phyloP scores from a whole-genome alignment of 2,888 invertebrate species.

The Palloptera scutellata region DNA sequence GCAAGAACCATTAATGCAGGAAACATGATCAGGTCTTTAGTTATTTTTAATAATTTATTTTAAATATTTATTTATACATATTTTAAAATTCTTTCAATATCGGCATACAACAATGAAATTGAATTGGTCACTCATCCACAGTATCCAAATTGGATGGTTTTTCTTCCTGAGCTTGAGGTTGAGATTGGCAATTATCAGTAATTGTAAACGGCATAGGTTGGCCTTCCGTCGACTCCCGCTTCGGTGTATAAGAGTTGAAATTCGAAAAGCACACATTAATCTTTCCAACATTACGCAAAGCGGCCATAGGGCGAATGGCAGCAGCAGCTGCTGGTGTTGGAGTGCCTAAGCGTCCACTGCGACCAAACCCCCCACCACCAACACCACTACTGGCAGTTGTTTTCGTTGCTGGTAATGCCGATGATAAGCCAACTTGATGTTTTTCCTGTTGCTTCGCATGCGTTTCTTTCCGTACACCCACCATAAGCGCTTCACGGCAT shows the following conservation, averaged over 20 bases:
- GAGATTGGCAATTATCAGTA: slow-evolving; percentile 6
- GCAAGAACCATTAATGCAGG: too few relatives aligned
- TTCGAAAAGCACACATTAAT: slow-evolving; percentile 58
- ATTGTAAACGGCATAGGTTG: slow-evolving; percentile 45
- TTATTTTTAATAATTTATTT: too few relatives aligned
- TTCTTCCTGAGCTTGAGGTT: too few relatives aligned
- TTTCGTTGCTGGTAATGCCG: slow-evolving; percentile 10
- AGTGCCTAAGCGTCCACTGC: slow-evolving; percentile 11
- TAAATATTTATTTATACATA: too few relatives aligned
- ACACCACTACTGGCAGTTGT: slow-evolving; percentile 3
- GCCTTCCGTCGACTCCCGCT: slow-evolving; percentile 58
- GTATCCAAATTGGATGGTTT: too few relatives aligned
- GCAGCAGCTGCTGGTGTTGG: slow-evolving; percentile 47
- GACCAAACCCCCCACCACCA: slow-evolving; percentile 11
- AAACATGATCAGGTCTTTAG: too few relatives aligned
- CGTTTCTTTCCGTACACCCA: slow-evolving; percentile 52
- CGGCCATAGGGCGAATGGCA: slow-evolving; percentile 43
- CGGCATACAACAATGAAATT: too few relatives aligned
- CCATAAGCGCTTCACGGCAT: slow-evolving; percentile 54
- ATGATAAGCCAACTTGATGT: slow-evolving; percentile 21
- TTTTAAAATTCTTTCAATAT: too few relatives aligned
- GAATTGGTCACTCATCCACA: too few relatives aligned
- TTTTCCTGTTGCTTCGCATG: slow-evolving; percentile 39
- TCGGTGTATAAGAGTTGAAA: slow-evolving; percentile 53
- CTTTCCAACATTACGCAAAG: slow-evolving; percentile 53